phyloP scores from a whole-genome alignment of 2,888 invertebrate genomes.

The Orgyia antiqua region DNA sequence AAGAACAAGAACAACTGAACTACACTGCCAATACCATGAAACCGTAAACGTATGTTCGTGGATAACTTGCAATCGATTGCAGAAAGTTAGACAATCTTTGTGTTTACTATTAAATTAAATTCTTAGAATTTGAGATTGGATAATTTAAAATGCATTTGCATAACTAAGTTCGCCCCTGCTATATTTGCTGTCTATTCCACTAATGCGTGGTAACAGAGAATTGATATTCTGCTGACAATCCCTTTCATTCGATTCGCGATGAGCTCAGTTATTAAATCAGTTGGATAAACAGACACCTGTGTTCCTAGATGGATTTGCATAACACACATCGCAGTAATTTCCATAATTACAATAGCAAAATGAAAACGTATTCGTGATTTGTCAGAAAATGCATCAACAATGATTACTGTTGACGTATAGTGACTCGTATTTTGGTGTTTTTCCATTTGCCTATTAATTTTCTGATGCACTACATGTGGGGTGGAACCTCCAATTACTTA shows the following conservation, averaged over 20 bases:
- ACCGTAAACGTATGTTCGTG: no score
- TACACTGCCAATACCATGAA: no score
- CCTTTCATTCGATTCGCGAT: slow-evolving; percentile 55
- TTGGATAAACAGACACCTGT: slow-evolving; percentile 64
- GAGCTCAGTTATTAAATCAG: slow-evolving; percentile 71
- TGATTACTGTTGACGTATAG: slow-evolving; percentile 16
- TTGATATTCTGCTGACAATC: slow-evolving; percentile 62
- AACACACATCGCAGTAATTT: slow-evolving; percentile 36
- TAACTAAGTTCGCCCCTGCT: slow-evolving; percentile 38
- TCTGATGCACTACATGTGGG: slow-evolving; percentile 13
- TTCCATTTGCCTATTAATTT: slow-evolving; percentile 29
- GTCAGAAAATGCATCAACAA: slow-evolving; percentile 32
- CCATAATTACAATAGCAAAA: slow-evolving; percentile 43
- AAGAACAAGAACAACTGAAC: no score
- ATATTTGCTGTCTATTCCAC: slow-evolving; percentile 61
- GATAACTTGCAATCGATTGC: no score
- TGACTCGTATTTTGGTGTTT: slow-evolving; percentile 17
- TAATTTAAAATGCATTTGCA: no score
- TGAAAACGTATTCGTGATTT: slow-evolving; percentile 30
- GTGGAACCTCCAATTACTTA: slow-evolving; percentile 26
- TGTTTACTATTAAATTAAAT: no score
- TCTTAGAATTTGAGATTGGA: no score
- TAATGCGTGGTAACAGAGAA: slow-evolving; percentile 59
- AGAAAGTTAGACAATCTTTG: no score
- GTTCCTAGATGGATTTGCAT: slow-evolving; percentile 43